Evolutionary conservation across 2,797 vertebrate species (phyloP).

Genomic region (Galagoides demidoff): DNA sequence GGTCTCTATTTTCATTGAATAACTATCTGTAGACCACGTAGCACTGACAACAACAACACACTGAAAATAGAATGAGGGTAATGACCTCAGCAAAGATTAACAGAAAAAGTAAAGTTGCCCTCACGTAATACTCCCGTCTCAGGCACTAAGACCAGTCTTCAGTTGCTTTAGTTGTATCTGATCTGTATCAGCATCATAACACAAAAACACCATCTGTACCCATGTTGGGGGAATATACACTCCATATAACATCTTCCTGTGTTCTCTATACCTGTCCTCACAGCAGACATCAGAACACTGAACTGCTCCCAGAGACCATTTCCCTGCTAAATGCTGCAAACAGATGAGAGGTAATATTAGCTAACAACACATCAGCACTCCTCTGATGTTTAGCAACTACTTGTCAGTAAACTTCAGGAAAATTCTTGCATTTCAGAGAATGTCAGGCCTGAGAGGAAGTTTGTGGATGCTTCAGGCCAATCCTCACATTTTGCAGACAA

Average conservation of each 20-base stretch:
- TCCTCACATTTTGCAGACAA: background rate
- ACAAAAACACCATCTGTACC: background rate
- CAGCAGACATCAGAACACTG: background rate
- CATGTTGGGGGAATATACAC: too few species aligned
- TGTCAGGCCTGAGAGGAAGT: background rate
- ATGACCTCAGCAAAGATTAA: conserved; percentile 75
- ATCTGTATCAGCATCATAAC: background rate
- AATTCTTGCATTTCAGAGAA: background rate
- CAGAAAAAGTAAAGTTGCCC: conserved; percentile 54
- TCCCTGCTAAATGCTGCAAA: background rate
- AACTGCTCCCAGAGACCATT: background rate
- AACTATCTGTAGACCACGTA: conserved; percentile 72
- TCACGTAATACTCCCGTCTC: conserved; percentile 68
- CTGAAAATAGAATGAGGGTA: conserved; percentile 75
- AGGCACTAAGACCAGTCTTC: background rate
- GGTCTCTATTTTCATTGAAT: conserved; percentile 73
- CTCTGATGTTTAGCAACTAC: conserved; percentile 57
- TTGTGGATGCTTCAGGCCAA: background rate
- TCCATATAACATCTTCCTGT: background rate
- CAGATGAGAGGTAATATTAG: conserved; percentile 70
- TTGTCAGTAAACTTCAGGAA: conserved; percentile 54
- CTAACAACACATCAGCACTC: conserved; percentile 39
- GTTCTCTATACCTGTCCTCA: background rate
- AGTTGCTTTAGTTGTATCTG: background rate
- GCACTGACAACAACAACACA: conserved; percentile 63